A percentile compares a stretch with the other conserved stretches of the same genome.
These are phyloP conservation scores for Sesamia inferens DNA, from an alignment of 2,888 invertebrate species.

Conservation along the genomic window DNA sequence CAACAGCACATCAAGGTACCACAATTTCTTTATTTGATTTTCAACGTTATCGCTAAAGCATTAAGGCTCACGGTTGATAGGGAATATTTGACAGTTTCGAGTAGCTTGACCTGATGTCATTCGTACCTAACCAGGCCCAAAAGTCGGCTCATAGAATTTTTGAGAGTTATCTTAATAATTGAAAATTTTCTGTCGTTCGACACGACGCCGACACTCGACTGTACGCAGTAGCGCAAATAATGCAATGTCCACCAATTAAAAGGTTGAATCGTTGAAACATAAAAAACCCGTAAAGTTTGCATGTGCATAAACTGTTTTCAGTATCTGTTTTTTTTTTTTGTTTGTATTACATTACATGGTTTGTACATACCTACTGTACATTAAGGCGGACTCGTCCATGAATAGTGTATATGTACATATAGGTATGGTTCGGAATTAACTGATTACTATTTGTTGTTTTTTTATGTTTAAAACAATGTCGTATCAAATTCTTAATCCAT, in stretches of 20 bases:
- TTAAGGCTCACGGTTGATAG: too few relatives aligned
- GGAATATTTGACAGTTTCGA: too few relatives aligned
- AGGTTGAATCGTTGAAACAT: slow-evolving; percentile 22
- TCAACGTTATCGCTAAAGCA: too few relatives aligned
- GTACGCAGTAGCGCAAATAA: slow-evolving; percentile 35
- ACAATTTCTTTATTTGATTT: too few relatives aligned
- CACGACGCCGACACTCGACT: neutral
- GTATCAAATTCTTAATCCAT: neutral
- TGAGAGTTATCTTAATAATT: too few relatives aligned
- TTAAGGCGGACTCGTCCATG: neutral
- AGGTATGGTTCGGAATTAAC: neutral
- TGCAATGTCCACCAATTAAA: slow-evolving; percentile 19
- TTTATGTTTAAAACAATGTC: neutral
- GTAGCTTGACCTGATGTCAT: too few relatives aligned
- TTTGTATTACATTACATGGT: neutral
- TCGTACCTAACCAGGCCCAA: too few relatives aligned
- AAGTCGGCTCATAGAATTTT: too few relatives aligned
- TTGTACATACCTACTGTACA: neutral
- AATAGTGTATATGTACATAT: too few relatives aligned
- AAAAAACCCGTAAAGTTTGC: slow-evolving; percentile 18
- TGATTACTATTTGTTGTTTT: neutral
- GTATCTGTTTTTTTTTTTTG: slow-evolving; percentile 3
- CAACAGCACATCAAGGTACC: too few relatives aligned
- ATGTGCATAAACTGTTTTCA: slow-evolving; percentile 7
- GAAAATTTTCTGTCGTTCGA: slow-evolving; percentile 30